These are phyloP conservation scores for Oryzias melastigma DNA, from an alignment of 2,113 vertebrate species.

Conservation along the genomic window DNA sequence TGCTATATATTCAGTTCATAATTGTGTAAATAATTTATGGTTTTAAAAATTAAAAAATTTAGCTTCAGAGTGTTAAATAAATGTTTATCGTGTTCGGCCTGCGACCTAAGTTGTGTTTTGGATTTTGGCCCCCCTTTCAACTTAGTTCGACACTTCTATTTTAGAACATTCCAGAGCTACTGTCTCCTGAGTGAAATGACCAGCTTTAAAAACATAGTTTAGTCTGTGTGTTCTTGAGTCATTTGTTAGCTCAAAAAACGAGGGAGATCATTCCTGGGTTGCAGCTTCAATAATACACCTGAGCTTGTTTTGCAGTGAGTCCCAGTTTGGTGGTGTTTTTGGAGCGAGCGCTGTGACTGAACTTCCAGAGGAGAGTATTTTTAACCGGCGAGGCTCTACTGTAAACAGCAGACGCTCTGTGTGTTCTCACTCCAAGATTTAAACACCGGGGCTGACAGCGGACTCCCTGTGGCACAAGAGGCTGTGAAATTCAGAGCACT, in stretches of 20 bases:
- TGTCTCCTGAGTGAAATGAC: background rate
- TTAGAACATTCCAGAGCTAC: no score
- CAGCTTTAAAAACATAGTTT: background rate
- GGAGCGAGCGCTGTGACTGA: slow-evolving; percentile 28
- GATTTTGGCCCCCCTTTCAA: no score
- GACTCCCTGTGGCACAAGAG: slow-evolving; percentile 41
- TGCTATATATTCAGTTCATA: no score
- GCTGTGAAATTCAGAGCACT: slow-evolving; percentile 43
- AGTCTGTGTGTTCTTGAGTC: background rate
- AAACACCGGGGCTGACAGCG: slow-evolving; percentile 48
- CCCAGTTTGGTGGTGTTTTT: slow-evolving; percentile 37
- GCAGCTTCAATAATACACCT: background rate
- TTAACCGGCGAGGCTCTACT: slow-evolving; percentile 53
- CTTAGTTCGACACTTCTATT: no score
- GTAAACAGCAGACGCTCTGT: slow-evolving; percentile 64
- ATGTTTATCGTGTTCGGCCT: no score
- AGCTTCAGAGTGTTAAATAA: no score
- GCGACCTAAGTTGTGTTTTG: no score
- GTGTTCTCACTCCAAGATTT: slow-evolving; percentile 66
- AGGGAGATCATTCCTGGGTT: background rate
- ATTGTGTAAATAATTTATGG: no score
- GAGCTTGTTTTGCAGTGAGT: slow-evolving; percentile 7
- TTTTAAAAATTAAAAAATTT: no score
- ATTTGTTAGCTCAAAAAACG: background rate
- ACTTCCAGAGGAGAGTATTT: slow-evolving; percentile 56